Conservation (phyloP, 2,797 vertebrate genomes). For the Artibeus jamaicensis region DNA sequence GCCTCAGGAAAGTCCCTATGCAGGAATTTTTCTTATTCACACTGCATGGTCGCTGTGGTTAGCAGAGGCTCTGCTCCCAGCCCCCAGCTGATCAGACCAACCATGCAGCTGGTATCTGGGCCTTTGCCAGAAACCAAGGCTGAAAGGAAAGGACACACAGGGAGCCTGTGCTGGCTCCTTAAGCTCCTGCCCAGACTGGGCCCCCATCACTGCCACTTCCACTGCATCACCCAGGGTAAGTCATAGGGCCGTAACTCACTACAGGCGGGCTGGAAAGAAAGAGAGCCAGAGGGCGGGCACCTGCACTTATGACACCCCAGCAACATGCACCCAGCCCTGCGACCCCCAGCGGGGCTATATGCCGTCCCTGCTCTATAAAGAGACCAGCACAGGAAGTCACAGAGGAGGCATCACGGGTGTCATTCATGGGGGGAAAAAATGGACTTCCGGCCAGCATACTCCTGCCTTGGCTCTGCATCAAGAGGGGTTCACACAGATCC, state of each 20-base stretch:
- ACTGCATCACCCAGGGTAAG: no score
- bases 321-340: neutral
- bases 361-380: neutral
- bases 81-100: neutral
- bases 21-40: neutral
- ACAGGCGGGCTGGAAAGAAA: neutral
- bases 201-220: neutral
- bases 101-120: neutral
- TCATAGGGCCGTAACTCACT: neutral
- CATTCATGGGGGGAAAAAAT: neutral
- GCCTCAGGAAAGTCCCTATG: neutral
- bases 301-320: neutral
- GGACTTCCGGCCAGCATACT: neutral
- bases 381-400: neutral
- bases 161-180: no score
- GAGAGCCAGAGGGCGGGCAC: neutral
- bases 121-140: neutral
- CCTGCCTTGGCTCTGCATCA: neutral
- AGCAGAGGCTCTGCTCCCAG: neutral
- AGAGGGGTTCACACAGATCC: neutral
- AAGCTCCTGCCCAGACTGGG: neutral
- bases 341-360: neutral
- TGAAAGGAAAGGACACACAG: neutral
- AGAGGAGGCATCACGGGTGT: neutral
- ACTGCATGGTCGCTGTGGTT: no score